Evolutionary conservation across 1,140 invertebrate species (phyloP).

Genomic region (Cotesia glomerata): DNA sequence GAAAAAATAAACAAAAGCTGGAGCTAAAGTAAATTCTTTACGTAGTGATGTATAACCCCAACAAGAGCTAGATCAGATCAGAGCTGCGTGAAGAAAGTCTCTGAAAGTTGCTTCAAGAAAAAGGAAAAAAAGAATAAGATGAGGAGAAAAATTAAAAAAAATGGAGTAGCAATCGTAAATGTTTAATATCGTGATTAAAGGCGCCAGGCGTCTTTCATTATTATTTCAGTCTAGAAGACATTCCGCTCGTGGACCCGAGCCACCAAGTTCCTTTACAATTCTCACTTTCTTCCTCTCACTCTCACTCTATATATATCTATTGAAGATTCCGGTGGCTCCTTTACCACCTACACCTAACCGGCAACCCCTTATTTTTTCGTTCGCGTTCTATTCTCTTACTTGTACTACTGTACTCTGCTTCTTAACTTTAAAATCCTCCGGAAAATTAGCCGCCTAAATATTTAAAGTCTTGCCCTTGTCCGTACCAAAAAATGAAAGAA

Average conservation of each 20-base stretch:
- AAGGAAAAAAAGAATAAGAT: conserved; percentile 27
- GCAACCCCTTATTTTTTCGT: neutral
- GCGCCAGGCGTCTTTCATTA: conserved; percentile 59
- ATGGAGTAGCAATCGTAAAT: conserved; percentile 58
- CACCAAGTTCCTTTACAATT: conserved; percentile 57
- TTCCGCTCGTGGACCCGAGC: conserved; percentile 47
- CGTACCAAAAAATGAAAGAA: conserved; percentile 9
- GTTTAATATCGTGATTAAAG: conserved; percentile 65
- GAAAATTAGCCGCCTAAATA: conserved; percentile 62
- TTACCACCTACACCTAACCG: no score
- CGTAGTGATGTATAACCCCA: conserved; percentile 17
- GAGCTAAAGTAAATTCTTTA: neutral
- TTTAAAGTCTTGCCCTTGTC: conserved; percentile 45
- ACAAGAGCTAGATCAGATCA: conserved; percentile 44
- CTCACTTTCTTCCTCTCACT: conserved; percentile 41
- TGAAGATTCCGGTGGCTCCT: no score
- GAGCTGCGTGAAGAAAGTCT: conserved; percentile 39
- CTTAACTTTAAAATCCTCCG: conserved; percentile 54
- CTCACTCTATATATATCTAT: neutral
- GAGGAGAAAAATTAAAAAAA: conserved; percentile 15
- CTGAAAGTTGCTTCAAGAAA: conserved; percentile 13
- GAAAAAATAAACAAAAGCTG: conserved; percentile 16
- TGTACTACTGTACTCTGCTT: conserved; percentile 12
- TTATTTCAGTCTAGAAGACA: conserved; percentile 62
- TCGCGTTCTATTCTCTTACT: neutral